Percentiles rank a stretch among this genome's conserved stretches.
phyloP scores from a whole-genome alignment of 2,888 invertebrate species.

The Sesia bembeciformis region DNA sequence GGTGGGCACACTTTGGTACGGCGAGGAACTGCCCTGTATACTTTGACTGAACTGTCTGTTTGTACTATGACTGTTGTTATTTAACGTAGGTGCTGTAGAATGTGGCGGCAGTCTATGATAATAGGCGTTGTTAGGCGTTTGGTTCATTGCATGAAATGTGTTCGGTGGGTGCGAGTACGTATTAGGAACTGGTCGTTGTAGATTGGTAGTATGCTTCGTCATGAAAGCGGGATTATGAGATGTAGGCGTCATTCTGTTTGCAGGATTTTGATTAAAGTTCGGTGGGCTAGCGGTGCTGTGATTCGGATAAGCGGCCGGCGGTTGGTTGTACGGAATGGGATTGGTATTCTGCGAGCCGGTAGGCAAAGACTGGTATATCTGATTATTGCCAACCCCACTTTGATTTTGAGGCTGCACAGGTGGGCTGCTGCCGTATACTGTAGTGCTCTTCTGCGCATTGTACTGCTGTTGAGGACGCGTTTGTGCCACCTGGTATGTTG shows the following conservation, averaged over 20 bases:
- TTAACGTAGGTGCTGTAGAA: conserved; percentile 24
- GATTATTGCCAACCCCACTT: conserved; percentile 25
- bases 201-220: conserved; percentile 34
- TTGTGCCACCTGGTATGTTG: conserved; percentile 48
- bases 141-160: conserved; percentile 45
- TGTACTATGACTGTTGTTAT: conserved; percentile 28
- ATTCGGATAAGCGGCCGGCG: conserved; percentile 45
- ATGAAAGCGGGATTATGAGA: conserved; percentile 40
- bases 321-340: conserved; percentile 55
- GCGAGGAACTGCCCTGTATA: conserved; percentile 33
- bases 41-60: conserved; percentile 41
- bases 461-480: conserved; percentile 49
- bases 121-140: conserved; percentile 50
- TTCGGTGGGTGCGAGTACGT: conserved; percentile 51
- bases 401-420: conserved; percentile 32
- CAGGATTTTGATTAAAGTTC: conserved; percentile 56
- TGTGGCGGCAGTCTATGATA: conserved; percentile 56
- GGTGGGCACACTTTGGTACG: conserved; percentile 67
- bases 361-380: conserved; percentile 54
- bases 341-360: conserved; percentile 39
- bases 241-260: conserved; percentile 55
- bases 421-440: conserved; percentile 43
- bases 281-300: conserved; percentile 54
- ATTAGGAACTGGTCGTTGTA: conserved; percentile 49
- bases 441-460: conserved; percentile 43